phyloP scores from a whole-genome alignment of 2,797 vertebrate species.

The Gymnodraco acuticeps region DNA sequence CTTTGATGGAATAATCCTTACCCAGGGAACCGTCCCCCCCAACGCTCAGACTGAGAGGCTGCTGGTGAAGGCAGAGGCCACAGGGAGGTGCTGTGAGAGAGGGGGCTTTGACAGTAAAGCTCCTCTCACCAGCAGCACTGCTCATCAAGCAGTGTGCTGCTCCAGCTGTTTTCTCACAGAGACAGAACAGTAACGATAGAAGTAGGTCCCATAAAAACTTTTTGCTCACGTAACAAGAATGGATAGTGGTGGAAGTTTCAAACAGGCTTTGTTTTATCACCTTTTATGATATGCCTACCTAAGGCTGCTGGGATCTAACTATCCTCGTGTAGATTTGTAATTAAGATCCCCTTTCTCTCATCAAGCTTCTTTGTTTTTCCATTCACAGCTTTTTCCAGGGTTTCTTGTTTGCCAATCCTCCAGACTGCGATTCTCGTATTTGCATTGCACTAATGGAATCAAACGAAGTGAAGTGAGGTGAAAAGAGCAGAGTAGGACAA shows the following conservation, averaged over 20 bases:
- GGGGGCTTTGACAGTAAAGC: conserved; percentile 62
- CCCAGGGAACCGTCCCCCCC: conserved; percentile 38
- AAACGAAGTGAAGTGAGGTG: conserved; percentile 56
- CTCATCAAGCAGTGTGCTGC: conserved; percentile 71
- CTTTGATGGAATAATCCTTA: conserved; percentile 67
- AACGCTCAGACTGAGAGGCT: conserved; percentile 35
- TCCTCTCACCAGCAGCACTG: conserved; percentile 65
- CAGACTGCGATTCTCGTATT: conserved; percentile 80
- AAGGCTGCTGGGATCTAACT: conserved; percentile 68
- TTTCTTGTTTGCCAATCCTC: conserved; percentile 70
- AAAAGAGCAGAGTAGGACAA: conserved; percentile 14
- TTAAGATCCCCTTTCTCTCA: conserved; percentile 81
- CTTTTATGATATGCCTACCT: conserved; percentile 67
- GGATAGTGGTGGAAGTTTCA: conserved; percentile 68
- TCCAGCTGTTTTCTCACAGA: conserved; percentile 73
- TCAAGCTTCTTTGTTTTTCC: conserved; percentile 76
- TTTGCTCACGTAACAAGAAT: conserved; percentile 64
- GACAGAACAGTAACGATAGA: conserved; percentile 74
- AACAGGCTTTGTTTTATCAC: conserved; percentile 67
- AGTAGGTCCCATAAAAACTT: conserved; percentile 72
- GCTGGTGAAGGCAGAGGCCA: conserved; percentile 71
- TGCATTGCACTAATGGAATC: conserved; percentile 65
- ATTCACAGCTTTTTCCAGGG: conserved; percentile 59
- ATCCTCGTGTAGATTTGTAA: conserved; percentile 79
- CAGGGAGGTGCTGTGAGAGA: conserved; percentile 82